Conservation (phyloP, 2,888 invertebrate species). For the Ormyrus rosae region DNA sequence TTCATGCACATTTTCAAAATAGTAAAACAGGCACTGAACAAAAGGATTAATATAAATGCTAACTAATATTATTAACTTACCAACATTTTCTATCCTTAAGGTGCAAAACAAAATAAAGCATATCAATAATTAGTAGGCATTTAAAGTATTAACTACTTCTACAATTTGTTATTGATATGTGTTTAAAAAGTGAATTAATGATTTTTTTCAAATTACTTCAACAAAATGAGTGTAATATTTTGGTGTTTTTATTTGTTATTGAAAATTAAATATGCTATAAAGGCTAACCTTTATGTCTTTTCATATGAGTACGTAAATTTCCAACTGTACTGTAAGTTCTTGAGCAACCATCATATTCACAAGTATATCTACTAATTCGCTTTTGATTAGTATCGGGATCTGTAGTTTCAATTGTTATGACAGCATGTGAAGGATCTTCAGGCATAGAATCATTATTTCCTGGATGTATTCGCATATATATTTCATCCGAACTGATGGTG, state of each 20-base stretch:
- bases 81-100: constrained; percentile 59
- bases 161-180: neutral
- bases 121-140: constrained; percentile 34
- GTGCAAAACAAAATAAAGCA: constrained; percentile 58
- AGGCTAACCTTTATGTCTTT: constrained; percentile 92
- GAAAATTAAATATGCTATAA: constrained; percentile 12
- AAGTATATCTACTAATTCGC: constrained; percentile 85
- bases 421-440: constrained; percentile 82
- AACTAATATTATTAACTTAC: constrained; percentile 60
- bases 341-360: constrained; percentile 92
- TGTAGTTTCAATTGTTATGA: constrained; percentile 82
- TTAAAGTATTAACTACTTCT: constrained; percentile 19
- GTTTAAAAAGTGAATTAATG: neutral
- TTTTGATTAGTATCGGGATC: constrained; percentile 79
- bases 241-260: constrained; percentile 19
- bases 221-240: neutral
- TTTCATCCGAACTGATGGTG: constrained; percentile 83
- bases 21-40: neutral
- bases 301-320: constrained; percentile 95
- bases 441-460: constrained; percentile 81
- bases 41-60: constrained; percentile 1
- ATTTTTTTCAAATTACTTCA: neutral
- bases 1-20: constrained; percentile 24
- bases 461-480: constrained; percentile 84
- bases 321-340: constrained; percentile 95